A percentile compares a stretch with the other conserved stretches of the same genome.
Conservation (phyloP, 2,113 vertebrate genomes). For the Illadopsis cleaveri region DNA sequence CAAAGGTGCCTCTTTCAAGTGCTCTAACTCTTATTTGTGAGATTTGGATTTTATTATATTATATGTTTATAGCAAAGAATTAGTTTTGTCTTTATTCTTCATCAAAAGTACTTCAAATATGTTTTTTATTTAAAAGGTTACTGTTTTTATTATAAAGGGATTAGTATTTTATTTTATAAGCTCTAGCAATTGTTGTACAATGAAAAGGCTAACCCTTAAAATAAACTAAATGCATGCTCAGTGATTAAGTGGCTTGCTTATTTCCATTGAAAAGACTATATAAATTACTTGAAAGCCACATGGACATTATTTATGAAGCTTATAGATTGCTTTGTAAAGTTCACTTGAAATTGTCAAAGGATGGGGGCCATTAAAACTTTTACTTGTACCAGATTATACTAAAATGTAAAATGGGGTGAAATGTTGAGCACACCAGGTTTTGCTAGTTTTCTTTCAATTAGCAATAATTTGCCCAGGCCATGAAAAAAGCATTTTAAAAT, state of each 20-base stretch:
- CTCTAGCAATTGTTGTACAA: slow-evolving; percentile 10
- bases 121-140: slow-evolving; percentile 22
- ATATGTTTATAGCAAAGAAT: background rate
- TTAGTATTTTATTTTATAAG: slow-evolving; percentile 57
- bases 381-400: background rate
- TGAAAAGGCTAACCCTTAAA: slow-evolving; percentile 40
- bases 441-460: background rate
- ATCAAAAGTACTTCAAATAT: background rate
- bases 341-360: background rate
- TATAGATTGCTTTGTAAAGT: slow-evolving; percentile 52
- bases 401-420: background rate
- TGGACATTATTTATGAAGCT: slow-evolving; percentile 36
- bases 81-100: background rate
- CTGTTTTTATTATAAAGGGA: slow-evolving; percentile 33
- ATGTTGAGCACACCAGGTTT: background rate
- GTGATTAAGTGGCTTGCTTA: slow-evolving; percentile 40
- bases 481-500: background rate
- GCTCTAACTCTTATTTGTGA: background rate
- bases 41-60: background rate
- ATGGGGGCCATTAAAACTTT: background rate
- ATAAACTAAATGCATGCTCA: slow-evolving; percentile 44
- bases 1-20: background rate
- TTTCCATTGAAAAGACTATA: slow-evolving; percentile 49
- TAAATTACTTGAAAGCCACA: slow-evolving; percentile 54
- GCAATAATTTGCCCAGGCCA: background rate